Evolutionary conservation across 2,888 invertebrate species (phyloP), one percentile per base, ranked within the genome.

Genomic region (Drymonia ruficornis): DNA sequence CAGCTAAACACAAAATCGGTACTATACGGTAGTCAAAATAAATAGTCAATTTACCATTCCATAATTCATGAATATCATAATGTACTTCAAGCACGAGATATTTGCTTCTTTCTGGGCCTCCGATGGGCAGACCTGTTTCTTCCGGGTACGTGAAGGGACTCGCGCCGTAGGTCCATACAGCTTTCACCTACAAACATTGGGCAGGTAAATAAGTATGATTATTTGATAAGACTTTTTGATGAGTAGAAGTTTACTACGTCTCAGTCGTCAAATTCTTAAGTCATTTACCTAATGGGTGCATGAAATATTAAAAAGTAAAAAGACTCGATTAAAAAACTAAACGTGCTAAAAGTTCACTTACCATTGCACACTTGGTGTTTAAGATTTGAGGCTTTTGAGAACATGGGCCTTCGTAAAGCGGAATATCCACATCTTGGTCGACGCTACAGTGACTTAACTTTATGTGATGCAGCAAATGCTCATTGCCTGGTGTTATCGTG

Each of bases 151-250:
- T 93, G 75, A 97, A 97, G 0, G 96, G 95, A 42, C 95, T 94
- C 0, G 99, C 99, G 0, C 99, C 99, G 98, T 99, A 99, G 0
- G 99, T 99, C 99, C 99, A 99, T 0, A 98, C 98, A 0, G 97
- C 97, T 63, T 98, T 93, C 0, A 98, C 98, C 84, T 96, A 94
- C 4, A 46, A 29, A 12, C 1, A 15, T 49, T 23, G n/a, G n/a
- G n/a, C n/a, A n/a, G n/a, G n/a, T n/a, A n/a, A n/a, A n/a, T n/a
- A n/a, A n/a, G n/a, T n/a, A n/a, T n/a, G n/a, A n/a, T n/a, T n/a
- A n/a, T n/a, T n/a, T n/a, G n/a, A n/a, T n/a, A n/a, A n/a, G n/a
- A n/a, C n/a, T n/a, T n/a, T n/a, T n/a, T n/a, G n/a, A n/a, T n/a
- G n/a, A n/a, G n/a, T n/a, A n/a, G n/a, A n/a, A n/a, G n/a, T n/a